Conservation (phyloP, 2,113 vertebrate genomes). For the Corynorhinus townsendii region DNA sequence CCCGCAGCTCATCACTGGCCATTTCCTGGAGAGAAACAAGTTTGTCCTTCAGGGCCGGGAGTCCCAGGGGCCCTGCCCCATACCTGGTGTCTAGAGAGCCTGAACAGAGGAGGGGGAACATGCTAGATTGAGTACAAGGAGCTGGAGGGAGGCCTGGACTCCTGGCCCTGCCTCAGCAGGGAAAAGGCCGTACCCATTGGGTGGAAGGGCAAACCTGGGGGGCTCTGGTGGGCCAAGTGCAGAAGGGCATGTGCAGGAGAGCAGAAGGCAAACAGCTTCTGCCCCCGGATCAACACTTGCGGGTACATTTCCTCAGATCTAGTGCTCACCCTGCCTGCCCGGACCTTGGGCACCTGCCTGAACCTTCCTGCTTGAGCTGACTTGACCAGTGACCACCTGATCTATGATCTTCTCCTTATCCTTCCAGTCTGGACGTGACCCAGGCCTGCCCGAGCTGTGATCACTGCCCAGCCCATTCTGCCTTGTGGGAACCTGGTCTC, state of each 20-base stretch:
- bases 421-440: background rate
- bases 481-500: background rate
- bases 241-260: background rate
- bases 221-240: background rate
- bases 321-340: background rate
- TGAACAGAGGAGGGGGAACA: background rate
- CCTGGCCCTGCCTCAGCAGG: background rate
- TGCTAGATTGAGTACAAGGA: background rate
- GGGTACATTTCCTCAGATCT: background rate
- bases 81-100: background rate
- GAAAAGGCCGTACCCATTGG: background rate
- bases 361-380: background rate
- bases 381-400: background rate
- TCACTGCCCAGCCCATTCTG: background rate
- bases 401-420: background rate
- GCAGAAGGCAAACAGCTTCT: background rate
- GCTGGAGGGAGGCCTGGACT: background rate
- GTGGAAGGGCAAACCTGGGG: background rate
- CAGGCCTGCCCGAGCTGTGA: background rate
- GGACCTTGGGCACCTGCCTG: background rate
- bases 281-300: background rate
- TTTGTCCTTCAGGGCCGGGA: background rate
- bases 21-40: constrained; percentile 86
- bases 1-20: constrained; percentile 96
- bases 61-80: background rate